Evolutionary conservation across 1,140 invertebrate genomes (phyloP), one percentile per base, ranked within the genome.

Genomic region (Reticulitermes speratus): DNA sequence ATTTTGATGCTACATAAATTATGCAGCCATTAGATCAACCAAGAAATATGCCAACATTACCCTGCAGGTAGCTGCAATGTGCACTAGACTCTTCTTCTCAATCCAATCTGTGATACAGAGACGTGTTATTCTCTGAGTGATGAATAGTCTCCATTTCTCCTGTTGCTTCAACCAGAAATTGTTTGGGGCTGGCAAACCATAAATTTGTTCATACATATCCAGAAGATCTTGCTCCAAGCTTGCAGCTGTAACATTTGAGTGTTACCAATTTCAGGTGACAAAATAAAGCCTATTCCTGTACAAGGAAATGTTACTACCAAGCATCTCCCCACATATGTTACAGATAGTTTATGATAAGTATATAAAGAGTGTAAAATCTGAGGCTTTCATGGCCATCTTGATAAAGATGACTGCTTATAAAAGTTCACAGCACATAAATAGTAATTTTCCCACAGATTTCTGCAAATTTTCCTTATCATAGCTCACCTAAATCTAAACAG

Each of bases 151-250:
- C 87, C 87, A 87, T 52, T 83, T 86, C 21, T 86, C 86, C 65
- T 87, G 87, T 48, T 55, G 38, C 11, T 87, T 86, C 83, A 84
- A 69, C 87, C 87, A 87, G 81, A 84, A 87, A 12, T 82, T 87
- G 48, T 65, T 86, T n/a, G 44, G 84, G 19, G 55, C 84, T 30
- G 86, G 86, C 21, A 84, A n/a, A 45, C 82, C 75, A 83, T 87
- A 25, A 85, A 87, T 85, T 14, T 59, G 65, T 82, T 87, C 87
- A 69, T 87, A 88, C 9, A 86, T 48, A 32, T 88, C 86, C 11
- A 88, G 45, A 25, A 88, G 83, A 83, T 88, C 87, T 82, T 88
- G 87, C 23, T 87, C 86, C n/a, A 88, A 82, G 38, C 75, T 82
- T 25, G 87, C 55, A 84, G 87, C 87, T 88, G 75, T 23, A 85